Percentiles rank a stretch among this genome's conserved stretches.
Conservation (phyloP, 2,113 vertebrate genomes). For the Lanius ludovicianus region DNA sequence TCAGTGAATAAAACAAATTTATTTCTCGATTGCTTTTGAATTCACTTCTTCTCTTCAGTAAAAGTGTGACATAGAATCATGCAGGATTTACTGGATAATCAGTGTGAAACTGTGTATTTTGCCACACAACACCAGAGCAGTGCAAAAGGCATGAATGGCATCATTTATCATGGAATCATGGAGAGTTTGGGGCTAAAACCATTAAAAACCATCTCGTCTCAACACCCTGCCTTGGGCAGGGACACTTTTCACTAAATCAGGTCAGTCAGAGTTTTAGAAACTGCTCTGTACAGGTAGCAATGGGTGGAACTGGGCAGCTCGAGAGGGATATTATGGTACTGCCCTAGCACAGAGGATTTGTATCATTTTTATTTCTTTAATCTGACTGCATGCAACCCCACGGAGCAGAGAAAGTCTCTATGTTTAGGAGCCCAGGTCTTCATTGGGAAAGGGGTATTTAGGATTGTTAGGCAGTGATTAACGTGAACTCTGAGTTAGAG, state of each 20-base stretch:
- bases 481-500: neutral
- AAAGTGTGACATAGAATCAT: accelerated
- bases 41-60: neutral
- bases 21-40: neutral
- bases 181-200: neutral
- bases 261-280: neutral
- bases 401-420: neutral
- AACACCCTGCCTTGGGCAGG: neutral
- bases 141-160: neutral
- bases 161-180: neutral
- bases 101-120: neutral
- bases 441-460: neutral
- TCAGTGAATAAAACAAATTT: neutral
- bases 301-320: neutral
- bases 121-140: neutral
- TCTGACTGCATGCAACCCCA: neutral
- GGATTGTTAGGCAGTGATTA: neutral
- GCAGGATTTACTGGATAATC: neutral
- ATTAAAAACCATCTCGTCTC: neutral
- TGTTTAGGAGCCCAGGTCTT: neutral
- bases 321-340: neutral
- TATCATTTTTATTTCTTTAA: neutral
- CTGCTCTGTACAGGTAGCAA: neutral
- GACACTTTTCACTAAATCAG: neutral
- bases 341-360: neutral